These are phyloP conservation scores for Slavum lentiscoides DNA, from an alignment of 2,888 invertebrate species.

Conservation along the genomic window DNA sequence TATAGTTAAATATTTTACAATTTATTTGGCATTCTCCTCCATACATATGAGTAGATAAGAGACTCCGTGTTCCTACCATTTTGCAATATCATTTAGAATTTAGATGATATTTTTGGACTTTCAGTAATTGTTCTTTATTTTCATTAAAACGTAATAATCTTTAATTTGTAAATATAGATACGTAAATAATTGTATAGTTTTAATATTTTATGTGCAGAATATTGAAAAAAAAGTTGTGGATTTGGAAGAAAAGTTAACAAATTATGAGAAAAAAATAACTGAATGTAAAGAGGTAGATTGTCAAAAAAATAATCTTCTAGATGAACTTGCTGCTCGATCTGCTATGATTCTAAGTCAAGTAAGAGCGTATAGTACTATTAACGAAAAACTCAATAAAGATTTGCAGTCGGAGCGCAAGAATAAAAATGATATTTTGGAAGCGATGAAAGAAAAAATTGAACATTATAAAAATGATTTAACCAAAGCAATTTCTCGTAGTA, in stretches of 20 bases:
- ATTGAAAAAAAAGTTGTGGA: conserved; percentile 43
- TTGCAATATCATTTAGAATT: no score
- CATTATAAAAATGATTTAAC: conserved; percentile 38
- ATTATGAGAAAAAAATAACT: conserved; percentile 35
- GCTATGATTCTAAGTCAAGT: conserved; percentile 49
- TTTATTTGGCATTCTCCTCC: no score
- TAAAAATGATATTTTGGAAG: conserved; percentile 36
- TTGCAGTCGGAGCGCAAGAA: conserved; percentile 38
- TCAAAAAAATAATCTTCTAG: conserved; percentile 44
- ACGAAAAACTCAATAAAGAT: conserved; percentile 43
- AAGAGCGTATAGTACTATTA: conserved; percentile 43
- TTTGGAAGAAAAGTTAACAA: conserved; percentile 48
- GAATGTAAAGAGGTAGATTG: conserved; percentile 38
- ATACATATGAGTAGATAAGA: no score
- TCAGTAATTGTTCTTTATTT: neutral
- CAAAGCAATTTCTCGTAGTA: conserved; percentile 37
- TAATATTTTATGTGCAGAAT: conserved; percentile 20
- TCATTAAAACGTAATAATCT: neutral
- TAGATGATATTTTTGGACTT: no score
- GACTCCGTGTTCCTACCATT: no score
- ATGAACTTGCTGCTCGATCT: conserved; percentile 49
- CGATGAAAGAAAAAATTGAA: conserved; percentile 49
- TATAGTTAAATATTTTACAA: no score
- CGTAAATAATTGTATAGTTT: neutral
- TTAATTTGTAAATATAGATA: neutral